Base-by-base conservation (phyloP, 1,140 invertebrate species). In the Chrysomallon squamiferum region DNA sequence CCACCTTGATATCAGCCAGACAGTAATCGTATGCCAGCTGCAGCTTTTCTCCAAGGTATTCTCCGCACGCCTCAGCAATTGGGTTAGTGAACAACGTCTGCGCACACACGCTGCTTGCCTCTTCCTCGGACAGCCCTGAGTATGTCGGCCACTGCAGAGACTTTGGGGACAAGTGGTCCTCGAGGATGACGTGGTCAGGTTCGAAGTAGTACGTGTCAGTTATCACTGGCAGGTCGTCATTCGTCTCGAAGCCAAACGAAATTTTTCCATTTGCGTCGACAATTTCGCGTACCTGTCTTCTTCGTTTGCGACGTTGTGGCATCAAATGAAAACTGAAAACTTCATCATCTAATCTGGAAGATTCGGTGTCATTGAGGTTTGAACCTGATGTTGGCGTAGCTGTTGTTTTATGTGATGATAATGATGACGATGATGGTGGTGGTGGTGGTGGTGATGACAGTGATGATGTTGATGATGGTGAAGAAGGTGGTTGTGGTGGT, bases 1-100 rank as follows among this genome's bases (percentile, higher is more conserved):
- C 18, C 20, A 64, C 62, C 62, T 64, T 50, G 20, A 66, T 58
- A 38, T 66, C 64, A 7, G 64, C 35, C 38, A 59, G 59, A 43
- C 64, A 66, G 22, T 50, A 60, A 27, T 66, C 64, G 35, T 59
- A 66, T 15, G 58, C 64, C 6, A 58, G 59, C 35, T 58, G 57
- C 4, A 66, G 15, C 2, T 45, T 50, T 18, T 49, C 59, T 18
- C 64, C 58, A n/a, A 66, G 49, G 22, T 60, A 59, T 27, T 66
- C 64, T 18, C 57, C 64, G 33, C 64, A 66, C 32, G 59, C 49
- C n/a, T 52, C 33, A 18, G 58, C 64, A 9, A 66, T 20, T 45
- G 47, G 32, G 7, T 57, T 59, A 3, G 30, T 58, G 9, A 60
- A 59, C 15, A 66, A 38, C 2, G 11, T 66, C n/a, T 66, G 25